phyloP scores from a whole-genome alignment of 2,113 vertebrate species.

The Hypocryptadius cinnamomeus region DNA sequence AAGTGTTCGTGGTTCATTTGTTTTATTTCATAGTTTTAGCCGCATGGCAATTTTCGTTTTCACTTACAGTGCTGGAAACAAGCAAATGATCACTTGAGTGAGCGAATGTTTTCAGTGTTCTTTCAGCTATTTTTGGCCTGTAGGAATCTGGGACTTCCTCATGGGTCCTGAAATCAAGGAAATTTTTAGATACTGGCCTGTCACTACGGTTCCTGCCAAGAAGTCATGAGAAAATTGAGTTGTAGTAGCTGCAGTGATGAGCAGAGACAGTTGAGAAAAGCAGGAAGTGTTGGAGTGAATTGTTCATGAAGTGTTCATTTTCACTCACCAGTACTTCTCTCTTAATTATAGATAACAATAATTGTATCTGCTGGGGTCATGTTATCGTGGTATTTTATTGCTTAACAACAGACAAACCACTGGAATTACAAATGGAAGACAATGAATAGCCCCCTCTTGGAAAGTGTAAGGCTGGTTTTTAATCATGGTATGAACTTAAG shows the following conservation, averaged over 20 bases:
- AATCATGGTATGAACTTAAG: neutral
- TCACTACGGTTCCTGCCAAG: neutral
- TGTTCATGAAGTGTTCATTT: neutral
- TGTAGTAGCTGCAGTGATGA: neutral
- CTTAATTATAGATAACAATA: neutral
- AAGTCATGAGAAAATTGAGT: neutral
- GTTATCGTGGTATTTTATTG: neutral
- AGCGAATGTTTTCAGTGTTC: neutral
- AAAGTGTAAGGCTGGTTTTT: neutral
- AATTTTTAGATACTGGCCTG: neutral
- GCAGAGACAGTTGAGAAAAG: neutral
- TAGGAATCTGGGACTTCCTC: neutral
- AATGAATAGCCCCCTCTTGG: neutral
- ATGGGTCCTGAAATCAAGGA: neutral
- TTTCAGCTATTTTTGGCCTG: neutral
- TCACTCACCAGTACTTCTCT: neutral
- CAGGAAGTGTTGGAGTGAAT: neutral
- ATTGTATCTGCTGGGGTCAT: neutral
- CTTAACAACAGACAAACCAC: neutral
- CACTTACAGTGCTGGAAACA: neutral
- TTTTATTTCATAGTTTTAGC: neutral
- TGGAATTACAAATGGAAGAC: neutral
- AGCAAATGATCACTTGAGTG: neutral
- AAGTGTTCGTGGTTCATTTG: neutral
- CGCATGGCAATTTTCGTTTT: neutral